Evolutionary conservation across 2,113 vertebrate species (phyloP).

Genomic region (Antechinus flavipes): DNA sequence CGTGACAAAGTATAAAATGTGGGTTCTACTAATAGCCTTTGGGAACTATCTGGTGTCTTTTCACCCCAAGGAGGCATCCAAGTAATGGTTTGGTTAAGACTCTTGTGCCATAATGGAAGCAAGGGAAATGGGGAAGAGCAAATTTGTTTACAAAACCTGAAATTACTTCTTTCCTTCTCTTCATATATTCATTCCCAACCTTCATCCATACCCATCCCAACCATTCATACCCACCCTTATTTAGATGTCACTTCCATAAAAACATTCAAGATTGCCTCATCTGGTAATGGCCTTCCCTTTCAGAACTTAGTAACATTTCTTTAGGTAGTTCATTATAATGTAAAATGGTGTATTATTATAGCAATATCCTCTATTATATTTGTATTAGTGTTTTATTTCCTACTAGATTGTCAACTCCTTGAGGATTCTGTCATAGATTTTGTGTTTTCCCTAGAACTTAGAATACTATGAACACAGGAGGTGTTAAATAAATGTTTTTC

Average conservation of each 20-base stretch:
- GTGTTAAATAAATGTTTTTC: not conserved
- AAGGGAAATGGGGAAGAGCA: not conserved
- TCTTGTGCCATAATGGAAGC: not conserved
- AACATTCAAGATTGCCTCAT: not conserved
- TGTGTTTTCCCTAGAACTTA: not conserved
- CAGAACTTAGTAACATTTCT: not conserved
- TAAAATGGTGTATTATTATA: not conserved
- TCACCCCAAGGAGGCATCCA: not conserved
- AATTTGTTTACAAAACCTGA: not conserved
- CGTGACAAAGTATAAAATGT: not conserved
- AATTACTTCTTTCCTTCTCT: not conserved
- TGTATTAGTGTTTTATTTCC: not conserved
- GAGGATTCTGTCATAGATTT: not conserved
- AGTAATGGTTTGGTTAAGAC: not conserved
- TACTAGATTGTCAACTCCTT: not conserved
- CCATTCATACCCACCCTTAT: not conserved
- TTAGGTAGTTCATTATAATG: not conserved
- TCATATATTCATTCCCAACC: not conserved
- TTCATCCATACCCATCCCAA: not conserved
- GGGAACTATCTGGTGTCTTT: not conserved
- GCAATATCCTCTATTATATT: not conserved
- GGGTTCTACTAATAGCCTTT: too few relatives aligned
- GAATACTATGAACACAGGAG: not conserved
- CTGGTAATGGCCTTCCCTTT: not conserved
- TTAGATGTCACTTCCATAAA: not conserved